Evolutionary conservation across 2,113 vertebrate genomes (phyloP).

Genomic region (Morone chrysops): DNA sequence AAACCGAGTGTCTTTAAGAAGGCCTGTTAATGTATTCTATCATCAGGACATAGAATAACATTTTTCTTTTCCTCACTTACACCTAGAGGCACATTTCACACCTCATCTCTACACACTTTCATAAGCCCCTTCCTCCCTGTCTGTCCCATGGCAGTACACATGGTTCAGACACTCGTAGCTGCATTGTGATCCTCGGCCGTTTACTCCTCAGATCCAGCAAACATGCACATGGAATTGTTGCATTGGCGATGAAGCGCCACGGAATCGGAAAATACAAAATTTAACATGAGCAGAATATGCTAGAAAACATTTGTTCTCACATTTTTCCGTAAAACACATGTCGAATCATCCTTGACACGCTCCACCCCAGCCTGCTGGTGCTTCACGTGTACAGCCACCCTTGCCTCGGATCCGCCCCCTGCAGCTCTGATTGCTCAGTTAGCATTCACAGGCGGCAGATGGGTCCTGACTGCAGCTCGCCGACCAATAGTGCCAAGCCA

Average conservation of each 20-base stretch:
- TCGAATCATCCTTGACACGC: constrained; percentile 60
- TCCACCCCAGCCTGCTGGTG: constrained; percentile 30
- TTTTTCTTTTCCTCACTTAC: background rate
- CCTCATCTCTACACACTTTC: background rate
- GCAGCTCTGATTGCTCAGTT: constrained; percentile 66
- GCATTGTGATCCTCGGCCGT: background rate
- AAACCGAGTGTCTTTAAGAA: background rate
- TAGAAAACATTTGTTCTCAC: constrained; percentile 27
- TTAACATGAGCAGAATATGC: constrained; percentile 12
- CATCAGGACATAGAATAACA: background rate
- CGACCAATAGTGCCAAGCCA: constrained; percentile 52
- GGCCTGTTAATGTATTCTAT: background rate
- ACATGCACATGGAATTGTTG: constrained; percentile 39
- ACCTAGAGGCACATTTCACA: constrained; percentile 13
- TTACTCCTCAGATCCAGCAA: background rate
- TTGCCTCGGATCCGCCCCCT: constrained; percentile 54
- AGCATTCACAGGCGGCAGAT: constrained; percentile 47
- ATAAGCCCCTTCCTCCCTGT: constrained; percentile 2
- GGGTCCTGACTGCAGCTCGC: background rate
- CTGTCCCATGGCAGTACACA: constrained; percentile 44
- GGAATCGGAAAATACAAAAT: background rate
- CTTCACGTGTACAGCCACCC: constrained; percentile 72
- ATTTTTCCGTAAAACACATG: constrained; percentile 64
- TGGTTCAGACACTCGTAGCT: constrained; percentile 13
- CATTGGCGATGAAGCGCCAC: background rate